Conservation (phyloP, 2,797 vertebrate species). For the Propithecus deckenii region DNA sequence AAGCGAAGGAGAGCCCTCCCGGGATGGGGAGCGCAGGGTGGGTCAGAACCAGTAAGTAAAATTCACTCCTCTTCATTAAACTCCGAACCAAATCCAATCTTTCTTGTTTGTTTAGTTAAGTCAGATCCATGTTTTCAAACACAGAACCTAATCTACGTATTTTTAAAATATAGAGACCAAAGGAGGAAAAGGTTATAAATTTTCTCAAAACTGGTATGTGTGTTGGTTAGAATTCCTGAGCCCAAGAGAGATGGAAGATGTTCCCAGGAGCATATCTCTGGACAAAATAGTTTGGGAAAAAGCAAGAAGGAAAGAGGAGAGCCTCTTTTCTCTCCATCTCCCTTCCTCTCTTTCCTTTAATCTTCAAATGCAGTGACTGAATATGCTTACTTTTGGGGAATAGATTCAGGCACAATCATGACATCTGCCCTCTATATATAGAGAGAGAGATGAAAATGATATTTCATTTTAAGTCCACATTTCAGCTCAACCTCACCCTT, state of each 20-base stretch:
- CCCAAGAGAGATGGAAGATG: not conserved
- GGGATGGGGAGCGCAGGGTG: not conserved
- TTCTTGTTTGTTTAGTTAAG: conserved; percentile 21
- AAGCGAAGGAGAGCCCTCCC: not conserved
- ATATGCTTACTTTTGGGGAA: conserved; percentile 47
- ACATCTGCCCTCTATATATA: conserved; percentile 49
- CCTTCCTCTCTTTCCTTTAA: conserved; percentile 1
- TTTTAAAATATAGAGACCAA: conserved; percentile 17
- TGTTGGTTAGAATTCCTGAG: not conserved
- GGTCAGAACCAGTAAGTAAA: not conserved
- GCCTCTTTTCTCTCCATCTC: not conserved
- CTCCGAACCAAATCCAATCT: not conserved
- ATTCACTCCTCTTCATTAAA: conserved; percentile 4
- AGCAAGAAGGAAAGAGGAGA: not conserved
- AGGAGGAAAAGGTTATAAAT: not conserved
- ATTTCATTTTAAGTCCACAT: conserved; percentile 62
- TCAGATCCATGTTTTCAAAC: not conserved
- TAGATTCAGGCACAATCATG: conserved; percentile 6
- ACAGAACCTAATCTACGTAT: not conserved
- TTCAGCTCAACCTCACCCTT: conserved; percentile 59
- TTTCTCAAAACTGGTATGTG: conserved; percentile 30
- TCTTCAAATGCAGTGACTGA: conserved; percentile 43
- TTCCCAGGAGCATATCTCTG: not conserved
- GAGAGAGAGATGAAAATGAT: conserved; percentile 57
- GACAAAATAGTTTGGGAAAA: conserved; percentile 32